Percentiles rank a stretch among this genome's conserved stretches.
Conservation (phyloP, 2,113 vertebrate genomes). For the Thermophis baileyi region DNA sequence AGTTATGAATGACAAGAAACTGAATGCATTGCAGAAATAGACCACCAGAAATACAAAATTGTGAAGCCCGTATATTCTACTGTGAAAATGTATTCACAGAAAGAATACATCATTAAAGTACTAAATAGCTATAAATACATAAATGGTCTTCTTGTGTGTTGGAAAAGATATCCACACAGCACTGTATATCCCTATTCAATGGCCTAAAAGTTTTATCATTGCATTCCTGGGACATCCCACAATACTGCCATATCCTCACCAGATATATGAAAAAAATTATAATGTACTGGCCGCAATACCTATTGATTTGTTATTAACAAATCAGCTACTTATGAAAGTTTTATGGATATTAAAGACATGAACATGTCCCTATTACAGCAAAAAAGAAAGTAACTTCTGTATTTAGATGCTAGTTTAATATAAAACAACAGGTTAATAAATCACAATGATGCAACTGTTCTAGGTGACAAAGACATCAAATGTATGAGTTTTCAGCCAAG, state of each 20-base stretch:
- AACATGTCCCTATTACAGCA: background rate
- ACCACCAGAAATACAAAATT: background rate
- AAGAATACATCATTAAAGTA: background rate
- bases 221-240: background rate
- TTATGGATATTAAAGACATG: background rate
- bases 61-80: background rate
- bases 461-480: constrained; percentile 4
- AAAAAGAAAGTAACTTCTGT: background rate
- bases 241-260: background rate
- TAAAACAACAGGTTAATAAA: background rate
- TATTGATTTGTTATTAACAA: background rate
- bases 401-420: background rate
- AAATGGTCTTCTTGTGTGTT: background rate
- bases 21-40: background rate
- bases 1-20: background rate
- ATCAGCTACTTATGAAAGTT: background rate
- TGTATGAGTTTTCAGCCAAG: constrained; percentile 5
- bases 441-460: background rate
- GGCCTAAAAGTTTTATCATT: background rate
- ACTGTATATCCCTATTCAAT: background rate
- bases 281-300: background rate
- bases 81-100: background rate
- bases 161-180: background rate
- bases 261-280: background rate
- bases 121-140: background rate